Evolutionary conservation across 2,888 invertebrate genomes (phyloP).

Genomic region (Zeuzera pyrina): DNA sequence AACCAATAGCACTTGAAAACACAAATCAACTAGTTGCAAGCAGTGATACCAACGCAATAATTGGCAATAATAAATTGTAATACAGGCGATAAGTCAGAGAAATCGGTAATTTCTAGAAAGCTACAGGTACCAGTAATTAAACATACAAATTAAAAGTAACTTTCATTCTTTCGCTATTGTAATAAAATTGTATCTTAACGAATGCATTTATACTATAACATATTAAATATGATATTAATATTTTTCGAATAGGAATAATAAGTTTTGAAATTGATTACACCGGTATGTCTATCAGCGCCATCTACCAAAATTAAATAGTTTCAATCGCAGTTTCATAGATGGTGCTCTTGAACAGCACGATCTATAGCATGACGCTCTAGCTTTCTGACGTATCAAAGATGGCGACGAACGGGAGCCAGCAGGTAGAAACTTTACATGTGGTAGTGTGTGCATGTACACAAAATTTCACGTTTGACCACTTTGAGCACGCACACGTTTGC

Average conservation of each 20-base stretch:
- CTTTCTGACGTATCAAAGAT: slow-evolving; percentile 57
- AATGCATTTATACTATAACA: too few species aligned
- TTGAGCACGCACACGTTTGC: slow-evolving; percentile 49
- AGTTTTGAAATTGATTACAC: neutral
- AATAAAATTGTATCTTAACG: too few species aligned
- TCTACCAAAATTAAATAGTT: slow-evolving; percentile 12
- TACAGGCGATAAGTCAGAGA: too few species aligned
- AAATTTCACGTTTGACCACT: slow-evolving; percentile 74
- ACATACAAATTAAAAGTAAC: too few species aligned
- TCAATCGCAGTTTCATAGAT: too few species aligned
- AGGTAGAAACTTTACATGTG: slow-evolving; percentile 58
- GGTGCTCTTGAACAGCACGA: slow-evolving; percentile 32
- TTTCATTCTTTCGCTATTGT: too few species aligned
- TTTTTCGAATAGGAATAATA: neutral
- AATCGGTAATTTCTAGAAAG: too few species aligned
- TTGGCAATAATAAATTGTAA: too few species aligned
- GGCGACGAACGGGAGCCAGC: slow-evolving; percentile 66
- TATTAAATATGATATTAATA: neutral
- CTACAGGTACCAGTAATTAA: too few species aligned
- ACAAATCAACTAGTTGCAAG: too few species aligned
- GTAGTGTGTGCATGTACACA: slow-evolving; percentile 56
- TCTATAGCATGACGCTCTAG: slow-evolving; percentile 30
- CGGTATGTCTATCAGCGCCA: slow-evolving; percentile 17
- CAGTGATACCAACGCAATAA: too few species aligned
- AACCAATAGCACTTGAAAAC: too few species aligned